These are phyloP conservation scores for Heteractis magnifica DNA, from an alignment of 92 coral and sea anemone species.

Conservation along the genomic window DNA sequence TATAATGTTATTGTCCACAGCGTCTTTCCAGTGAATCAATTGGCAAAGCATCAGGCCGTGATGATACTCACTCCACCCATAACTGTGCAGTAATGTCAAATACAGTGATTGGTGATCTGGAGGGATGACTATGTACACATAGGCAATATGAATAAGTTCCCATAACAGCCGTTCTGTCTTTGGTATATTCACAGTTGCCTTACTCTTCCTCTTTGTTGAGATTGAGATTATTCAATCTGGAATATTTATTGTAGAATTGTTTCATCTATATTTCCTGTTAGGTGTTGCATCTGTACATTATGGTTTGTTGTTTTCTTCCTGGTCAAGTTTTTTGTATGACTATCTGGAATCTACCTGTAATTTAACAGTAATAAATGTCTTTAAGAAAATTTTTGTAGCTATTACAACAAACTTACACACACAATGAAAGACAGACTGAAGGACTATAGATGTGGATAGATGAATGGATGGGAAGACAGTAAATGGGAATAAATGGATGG, in stretches of 20 bases:
- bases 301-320: not conserved
- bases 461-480: not conserved
- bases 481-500: too few species aligned
- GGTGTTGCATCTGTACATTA: not conserved
- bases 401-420: not conserved
- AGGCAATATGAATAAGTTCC: not conserved
- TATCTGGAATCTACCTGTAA: slow-evolving; percentile 93
- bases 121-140: not conserved
- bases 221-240: too few species aligned
- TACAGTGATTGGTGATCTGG: not conserved
- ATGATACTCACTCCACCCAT: not conserved
- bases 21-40: slow-evolving; percentile 13
- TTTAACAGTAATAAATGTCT: not conserved
- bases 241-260: not conserved
- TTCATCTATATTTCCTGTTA: not conserved
- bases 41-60: not conserved
- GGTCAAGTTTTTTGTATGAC: slow-evolving; percentile 79
- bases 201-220: too few species aligned
- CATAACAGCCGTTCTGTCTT: too few species aligned
- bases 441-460: not conserved
- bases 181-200: too few species aligned
- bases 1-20: not conserved
- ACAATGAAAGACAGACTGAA: not conserved
- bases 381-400: not conserved
- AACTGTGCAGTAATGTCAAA: slow-evolving; percentile 4